Percentiles rank a stretch among this genome's conserved stretches.
phyloP scores from a whole-genome alignment of 2,797 vertebrate species.

The Pseudochromis fuscus region DNA sequence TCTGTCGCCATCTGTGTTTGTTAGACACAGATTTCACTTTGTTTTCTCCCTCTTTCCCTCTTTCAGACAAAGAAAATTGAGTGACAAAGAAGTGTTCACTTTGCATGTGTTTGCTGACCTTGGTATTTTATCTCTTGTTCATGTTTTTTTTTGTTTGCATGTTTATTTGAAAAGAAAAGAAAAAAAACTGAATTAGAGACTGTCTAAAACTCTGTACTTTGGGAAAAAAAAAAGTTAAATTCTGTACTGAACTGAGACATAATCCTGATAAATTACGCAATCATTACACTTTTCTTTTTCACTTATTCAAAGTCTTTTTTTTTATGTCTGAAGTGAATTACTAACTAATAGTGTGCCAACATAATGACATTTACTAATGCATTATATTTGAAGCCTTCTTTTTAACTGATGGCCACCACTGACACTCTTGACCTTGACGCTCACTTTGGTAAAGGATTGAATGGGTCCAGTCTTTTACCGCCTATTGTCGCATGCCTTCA shows the following conservation, averaged over 20 bases:
- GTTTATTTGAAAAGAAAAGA: conserved; percentile 12
- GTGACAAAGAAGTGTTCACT: conserved; percentile 16
- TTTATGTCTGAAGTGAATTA: conserved; percentile 19
- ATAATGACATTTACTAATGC: conserved; percentile 4
- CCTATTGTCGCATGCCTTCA: conserved; percentile 6
- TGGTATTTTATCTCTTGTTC: conserved; percentile 9
- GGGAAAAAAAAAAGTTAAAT: not conserved
- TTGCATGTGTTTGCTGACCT: conserved; percentile 22
- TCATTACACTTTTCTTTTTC: not conserved
- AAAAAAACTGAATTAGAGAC: conserved; percentile 2
- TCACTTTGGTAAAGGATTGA: not conserved
- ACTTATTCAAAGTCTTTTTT: conserved; percentile 4
- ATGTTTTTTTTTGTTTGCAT: not conserved
- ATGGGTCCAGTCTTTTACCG: not conserved
- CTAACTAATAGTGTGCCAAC: not conserved
- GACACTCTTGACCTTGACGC: not conserved
- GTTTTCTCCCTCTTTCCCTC: conserved; percentile 13
- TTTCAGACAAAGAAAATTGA: conserved; percentile 22
- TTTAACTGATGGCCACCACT: not conserved
- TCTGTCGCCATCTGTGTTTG: conserved; percentile 41
- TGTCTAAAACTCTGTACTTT: not conserved
- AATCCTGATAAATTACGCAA: not conserved
- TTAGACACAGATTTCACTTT: conserved; percentile 35
- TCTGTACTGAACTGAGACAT: not conserved
- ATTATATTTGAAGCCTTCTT: conserved; percentile 8